phyloP scores from a whole-genome alignment of 2,113 vertebrate species.

The Centropus unirufus region DNA sequence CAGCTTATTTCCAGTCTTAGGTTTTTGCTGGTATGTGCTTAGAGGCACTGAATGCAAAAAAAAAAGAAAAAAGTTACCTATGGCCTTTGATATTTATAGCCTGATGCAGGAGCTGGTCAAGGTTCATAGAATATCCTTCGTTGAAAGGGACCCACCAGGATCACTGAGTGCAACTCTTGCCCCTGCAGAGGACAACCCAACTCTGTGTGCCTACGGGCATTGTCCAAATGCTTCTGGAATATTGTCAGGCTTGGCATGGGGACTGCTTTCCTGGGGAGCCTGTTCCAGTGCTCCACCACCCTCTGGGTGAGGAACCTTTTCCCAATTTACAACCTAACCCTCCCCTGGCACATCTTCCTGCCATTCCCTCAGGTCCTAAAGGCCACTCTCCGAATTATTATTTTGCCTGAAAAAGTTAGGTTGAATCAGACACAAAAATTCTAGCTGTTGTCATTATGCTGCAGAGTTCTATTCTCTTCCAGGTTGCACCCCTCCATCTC shows the following conservation, averaged over 20 bases:
- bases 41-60: not conserved
- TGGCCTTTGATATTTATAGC: not conserved
- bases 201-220: too few relatives aligned
- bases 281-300: too few relatives aligned
- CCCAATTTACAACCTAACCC: too few relatives aligned
- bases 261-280: too few relatives aligned
- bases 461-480: not conserved
- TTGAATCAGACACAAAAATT: not conserved
- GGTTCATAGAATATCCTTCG: not conserved
- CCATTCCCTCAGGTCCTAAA: not conserved
- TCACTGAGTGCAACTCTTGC: too few relatives aligned
- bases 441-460: not conserved
- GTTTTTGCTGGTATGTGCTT: not conserved
- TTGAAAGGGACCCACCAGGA: too few relatives aligned
- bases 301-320: too few relatives aligned
- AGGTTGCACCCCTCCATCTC: rapidly evolving
- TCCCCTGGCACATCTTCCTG: too few relatives aligned
- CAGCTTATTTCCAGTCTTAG: not conserved
- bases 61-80: not conserved
- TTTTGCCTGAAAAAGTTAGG: not conserved
- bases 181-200: too few relatives aligned
- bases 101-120: not conserved
- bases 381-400: not conserved
- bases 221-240: too few relatives aligned
- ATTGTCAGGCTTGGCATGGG: too few relatives aligned